Base-by-base conservation (phyloP, 1,140 invertebrate genomes). In the Apolygus lucorum region DNA sequence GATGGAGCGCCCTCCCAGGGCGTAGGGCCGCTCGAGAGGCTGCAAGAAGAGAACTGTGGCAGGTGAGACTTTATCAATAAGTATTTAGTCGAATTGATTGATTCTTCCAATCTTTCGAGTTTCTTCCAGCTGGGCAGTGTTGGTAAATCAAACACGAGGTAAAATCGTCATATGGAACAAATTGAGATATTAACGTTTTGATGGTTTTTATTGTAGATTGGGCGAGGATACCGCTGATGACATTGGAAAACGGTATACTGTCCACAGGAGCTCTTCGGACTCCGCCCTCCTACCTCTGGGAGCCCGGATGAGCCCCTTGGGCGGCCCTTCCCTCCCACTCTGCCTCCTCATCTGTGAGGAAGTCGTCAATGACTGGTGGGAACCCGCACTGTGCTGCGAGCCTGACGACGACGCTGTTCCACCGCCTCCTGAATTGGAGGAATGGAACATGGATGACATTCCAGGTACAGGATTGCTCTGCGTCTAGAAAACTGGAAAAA, bases 221-320 rank as follows among this genome's bases (percentile, higher is more conserved):
- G n/a, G n/a, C n/a, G n/a, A n/a, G n/a, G n/a, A n/a, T n/a, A n/a
- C n/a, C n/a, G n/a, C n/a, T n/a, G n/a, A n/a, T n/a, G n/a, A n/a
- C n/a, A n/a, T n/a, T n/a, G n/a, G n/a, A n/a, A n/a, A n/a, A n/a
- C n/a, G n/a, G n/a, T n/a, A n/a, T n/a, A n/a, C n/a, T n/a, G n/a
- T n/a, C n/a, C n/a, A n/a, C n/a, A n/a, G n/a, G n/a, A 67, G 65
- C 28, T 17, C 65, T 67, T 67, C 65, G 2, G 65, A 67, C 85
- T 42, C 82, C 87, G 72, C 87, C 88, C 77, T 88, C 87, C 78
- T 90, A 85, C 77, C 87, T 87, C 2, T 86, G 87, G 1, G 82
- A 83, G 63, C 65, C 62, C 8, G 8, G 17, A 49, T 17, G 8
- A 8, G 8, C 17, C 34, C 88, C 28, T 87, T 88, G 76, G 1